A percentile compares a stretch with the other conserved stretches of the same genome.
Conservation (phyloP, 2,888 invertebrate species). For the Euclidia mi region DNA sequence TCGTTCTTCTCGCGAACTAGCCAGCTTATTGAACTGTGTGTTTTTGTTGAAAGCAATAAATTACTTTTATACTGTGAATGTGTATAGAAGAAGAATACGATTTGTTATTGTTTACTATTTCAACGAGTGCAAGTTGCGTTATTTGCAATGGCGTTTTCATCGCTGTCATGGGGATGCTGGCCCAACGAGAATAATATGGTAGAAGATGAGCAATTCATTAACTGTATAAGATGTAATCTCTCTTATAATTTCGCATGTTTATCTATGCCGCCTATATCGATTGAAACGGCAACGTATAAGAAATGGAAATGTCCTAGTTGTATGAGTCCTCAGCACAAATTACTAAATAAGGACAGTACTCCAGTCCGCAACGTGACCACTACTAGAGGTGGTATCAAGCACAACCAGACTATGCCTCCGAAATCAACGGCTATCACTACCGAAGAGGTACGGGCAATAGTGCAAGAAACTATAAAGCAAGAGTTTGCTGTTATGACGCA, state of each 20-base stretch:
- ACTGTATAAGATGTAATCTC: neutral
- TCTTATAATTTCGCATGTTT: neutral
- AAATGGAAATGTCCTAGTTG: neutral
- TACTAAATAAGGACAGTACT: neutral
- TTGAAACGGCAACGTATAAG: neutral
- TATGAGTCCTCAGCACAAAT: neutral
- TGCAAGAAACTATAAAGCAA: conserved; percentile 2
- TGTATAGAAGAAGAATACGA: too few relatives aligned
- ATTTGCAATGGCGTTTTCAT: too few relatives aligned
- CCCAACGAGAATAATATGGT: too few relatives aligned
- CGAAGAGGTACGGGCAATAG: conserved; percentile 2
- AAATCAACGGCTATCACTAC: neutral
- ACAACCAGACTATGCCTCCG: neutral
- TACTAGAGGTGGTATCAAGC: neutral
- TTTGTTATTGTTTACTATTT: too few relatives aligned
- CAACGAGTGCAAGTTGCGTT: too few relatives aligned
- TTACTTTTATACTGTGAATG: too few relatives aligned
- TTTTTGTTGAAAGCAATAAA: too few relatives aligned
- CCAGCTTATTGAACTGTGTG: too few relatives aligned
- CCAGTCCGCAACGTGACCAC: neutral
- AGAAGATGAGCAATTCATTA: too few relatives aligned
- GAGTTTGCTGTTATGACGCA: neutral
- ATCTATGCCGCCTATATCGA: neutral
- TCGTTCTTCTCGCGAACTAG: too few relatives aligned
- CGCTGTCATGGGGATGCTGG: too few relatives aligned